These are phyloP conservation scores for Rhabdomys dilectus DNA, from an alignment of 2,113 vertebrate genomes.

Conservation along the genomic window DNA sequence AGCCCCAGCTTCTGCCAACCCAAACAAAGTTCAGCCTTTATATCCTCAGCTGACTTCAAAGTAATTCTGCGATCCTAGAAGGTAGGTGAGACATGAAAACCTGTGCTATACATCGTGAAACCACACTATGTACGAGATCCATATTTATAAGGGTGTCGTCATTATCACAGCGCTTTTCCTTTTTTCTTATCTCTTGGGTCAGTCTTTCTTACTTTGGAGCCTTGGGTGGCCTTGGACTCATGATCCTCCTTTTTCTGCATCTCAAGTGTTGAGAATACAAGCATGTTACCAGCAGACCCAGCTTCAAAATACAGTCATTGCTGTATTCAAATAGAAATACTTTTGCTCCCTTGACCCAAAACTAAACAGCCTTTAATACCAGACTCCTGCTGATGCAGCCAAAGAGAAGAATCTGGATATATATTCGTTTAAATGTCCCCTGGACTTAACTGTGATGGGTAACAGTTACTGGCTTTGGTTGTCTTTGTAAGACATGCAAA, in stretches of 20 bases:
- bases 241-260: neutral
- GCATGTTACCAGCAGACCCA: neutral
- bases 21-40: neutral
- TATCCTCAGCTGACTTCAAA: neutral
- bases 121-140: neutral
- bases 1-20: neutral
- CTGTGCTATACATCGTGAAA: neutral
- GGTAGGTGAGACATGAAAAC: neutral
- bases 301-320: neutral
- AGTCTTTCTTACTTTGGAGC: neutral
- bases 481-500: neutral
- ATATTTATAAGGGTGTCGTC: neutral
- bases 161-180: neutral
- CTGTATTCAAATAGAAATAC: slow-evolving; percentile 15
- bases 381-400: neutral
- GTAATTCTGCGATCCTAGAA: neutral
- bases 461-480: neutral
- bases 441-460: neutral
- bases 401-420: neutral
- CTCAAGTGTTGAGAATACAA: neutral
- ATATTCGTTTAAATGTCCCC: neutral
- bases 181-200: neutral
- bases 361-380: neutral
- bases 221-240: neutral
- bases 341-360: neutral